Evolutionary conservation across 2,797 vertebrate genomes (phyloP).

Genomic region (Spinus pinus): DNA sequence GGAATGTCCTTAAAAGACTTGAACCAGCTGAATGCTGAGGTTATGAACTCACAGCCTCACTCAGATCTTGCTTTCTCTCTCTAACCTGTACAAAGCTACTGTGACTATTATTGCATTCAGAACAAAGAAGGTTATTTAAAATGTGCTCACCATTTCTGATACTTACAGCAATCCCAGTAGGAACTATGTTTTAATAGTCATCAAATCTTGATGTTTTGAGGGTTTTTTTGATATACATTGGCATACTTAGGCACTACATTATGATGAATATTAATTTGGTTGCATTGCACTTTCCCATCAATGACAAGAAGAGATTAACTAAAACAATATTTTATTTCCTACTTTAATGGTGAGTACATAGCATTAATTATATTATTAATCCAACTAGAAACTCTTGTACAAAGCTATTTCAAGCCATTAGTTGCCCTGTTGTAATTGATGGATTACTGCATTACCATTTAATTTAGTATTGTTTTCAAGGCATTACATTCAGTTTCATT

Average conservation of each 20-base stretch:
- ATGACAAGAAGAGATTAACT: slow-evolving; percentile 69
- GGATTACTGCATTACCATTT: slow-evolving; percentile 77
- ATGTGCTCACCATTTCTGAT: neutral
- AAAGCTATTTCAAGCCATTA: slow-evolving; percentile 74
- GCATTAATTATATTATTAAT: slow-evolving; percentile 78
- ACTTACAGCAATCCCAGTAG: neutral
- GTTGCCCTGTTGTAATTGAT: slow-evolving; percentile 69
- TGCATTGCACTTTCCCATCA: slow-evolving; percentile 25
- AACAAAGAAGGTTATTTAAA: neutral
- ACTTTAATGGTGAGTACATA: slow-evolving; percentile 67
- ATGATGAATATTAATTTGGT: slow-evolving; percentile 59
- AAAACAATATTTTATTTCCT: slow-evolving; percentile 76
- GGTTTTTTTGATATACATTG: neutral
- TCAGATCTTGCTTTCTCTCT: neutral
- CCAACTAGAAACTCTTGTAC: slow-evolving; percentile 70
- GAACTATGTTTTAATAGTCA: neutral
- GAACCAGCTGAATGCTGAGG: neutral
- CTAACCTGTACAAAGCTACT: neutral
- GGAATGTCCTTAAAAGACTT: neutral
- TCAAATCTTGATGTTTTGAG: neutral
- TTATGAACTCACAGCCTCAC: neutral
- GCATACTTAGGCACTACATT: neutral
- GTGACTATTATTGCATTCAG: neutral
- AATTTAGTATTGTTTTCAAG: slow-evolving; percentile 80
- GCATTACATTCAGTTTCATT: slow-evolving; percentile 68